Conservation (phyloP, 2,797 vertebrate species). For the Benthosema pterotum region DNA sequence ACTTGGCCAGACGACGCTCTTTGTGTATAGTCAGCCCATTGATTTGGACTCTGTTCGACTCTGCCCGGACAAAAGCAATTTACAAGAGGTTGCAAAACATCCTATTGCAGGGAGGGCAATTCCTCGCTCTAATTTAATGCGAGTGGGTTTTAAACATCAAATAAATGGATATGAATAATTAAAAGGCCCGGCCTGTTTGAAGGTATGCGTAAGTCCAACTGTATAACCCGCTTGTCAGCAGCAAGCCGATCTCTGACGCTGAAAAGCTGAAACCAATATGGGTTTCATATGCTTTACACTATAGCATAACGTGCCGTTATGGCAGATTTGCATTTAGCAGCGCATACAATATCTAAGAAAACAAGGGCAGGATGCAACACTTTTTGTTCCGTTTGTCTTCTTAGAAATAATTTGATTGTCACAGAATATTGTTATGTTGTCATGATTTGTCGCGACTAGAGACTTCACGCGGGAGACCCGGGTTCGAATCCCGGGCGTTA, state of each 20-base stretch:
- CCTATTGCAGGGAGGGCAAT: slow-evolving; percentile 69
- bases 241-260: slow-evolving; percentile 59
- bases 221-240: slow-evolving; percentile 61
- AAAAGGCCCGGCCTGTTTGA: slow-evolving; percentile 68
- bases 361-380: no score
- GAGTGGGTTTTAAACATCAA: slow-evolving; percentile 71
- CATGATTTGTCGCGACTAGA: no score
- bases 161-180: slow-evolving; percentile 77
- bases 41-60: slow-evolving; percentile 74
- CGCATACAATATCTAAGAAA: no score
- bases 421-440: no score
- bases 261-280: slow-evolving; percentile 78
- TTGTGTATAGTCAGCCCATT: slow-evolving; percentile 71
- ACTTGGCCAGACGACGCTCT: slow-evolving; percentile 71
- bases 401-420: no score
- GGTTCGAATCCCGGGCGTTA: no score
- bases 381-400: no score
- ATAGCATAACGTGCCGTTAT: no score
- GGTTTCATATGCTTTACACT: slow-evolving; percentile 69
- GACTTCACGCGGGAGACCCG: no score
- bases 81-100: slow-evolving; percentile 74
- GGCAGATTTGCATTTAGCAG: slow-evolving; percentile 12
- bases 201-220: slow-evolving; percentile 70
- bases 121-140: slow-evolving; percentile 71
- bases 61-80: slow-evolving; percentile 77